Evolutionary conservation across 2,113 vertebrate species (phyloP).

Genomic region (Phocoena phocoena): DNA sequence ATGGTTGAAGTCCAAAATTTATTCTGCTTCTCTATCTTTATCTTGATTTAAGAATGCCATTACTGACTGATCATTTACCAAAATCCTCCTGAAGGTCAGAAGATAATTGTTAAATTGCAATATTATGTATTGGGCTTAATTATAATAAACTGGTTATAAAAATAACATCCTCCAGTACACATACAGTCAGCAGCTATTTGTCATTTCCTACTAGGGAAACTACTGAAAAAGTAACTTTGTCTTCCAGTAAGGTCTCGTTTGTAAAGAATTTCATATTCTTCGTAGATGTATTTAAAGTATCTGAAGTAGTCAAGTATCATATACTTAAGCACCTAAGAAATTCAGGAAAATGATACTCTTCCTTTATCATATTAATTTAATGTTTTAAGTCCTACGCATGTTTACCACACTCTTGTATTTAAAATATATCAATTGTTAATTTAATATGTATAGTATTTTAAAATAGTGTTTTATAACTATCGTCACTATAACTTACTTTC

Average conservation of each 20-base stretch:
- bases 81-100: background rate
- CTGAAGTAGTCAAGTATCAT: background rate
- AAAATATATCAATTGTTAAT: background rate
- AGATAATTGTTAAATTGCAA: background rate
- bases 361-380: constrained; percentile 1
- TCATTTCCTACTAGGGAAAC: constrained; percentile 9
- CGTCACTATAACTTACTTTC: background rate
- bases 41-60: constrained; percentile 13
- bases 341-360: background rate
- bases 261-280: background rate
- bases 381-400: background rate
- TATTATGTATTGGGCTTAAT: background rate
- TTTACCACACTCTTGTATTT: background rate
- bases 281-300: background rate
- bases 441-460: background rate
- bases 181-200: background rate
- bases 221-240: background rate
- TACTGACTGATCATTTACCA: background rate
- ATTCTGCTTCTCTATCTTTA: constrained; percentile 32
- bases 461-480: background rate
- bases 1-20: background rate
- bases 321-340: background rate
- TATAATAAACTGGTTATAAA: background rate
- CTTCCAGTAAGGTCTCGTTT: constrained; percentile 12
- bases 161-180: background rate